These are phyloP conservation scores for Clytia hemisphaerica DNA, from an alignment of 30 jellyfish, hydroid and myxozoan species.

Conservation along the genomic window DNA sequence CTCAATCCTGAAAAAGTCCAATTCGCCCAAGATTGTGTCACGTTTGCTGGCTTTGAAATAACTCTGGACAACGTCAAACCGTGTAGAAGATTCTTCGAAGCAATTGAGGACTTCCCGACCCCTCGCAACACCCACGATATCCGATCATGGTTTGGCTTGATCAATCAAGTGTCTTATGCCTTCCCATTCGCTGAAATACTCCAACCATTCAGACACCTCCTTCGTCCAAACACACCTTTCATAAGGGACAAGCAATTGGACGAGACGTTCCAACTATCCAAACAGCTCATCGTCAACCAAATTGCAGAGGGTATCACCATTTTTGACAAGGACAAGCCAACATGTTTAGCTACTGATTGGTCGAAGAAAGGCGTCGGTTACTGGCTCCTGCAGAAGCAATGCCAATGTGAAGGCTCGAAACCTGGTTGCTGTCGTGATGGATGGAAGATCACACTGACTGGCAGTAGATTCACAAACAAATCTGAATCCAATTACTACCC, in stretches of 20 bases:
- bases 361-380: constrained; percentile 15
- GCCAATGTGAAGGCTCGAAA: constrained; percentile 14
- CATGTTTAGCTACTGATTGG: too few relatives aligned
- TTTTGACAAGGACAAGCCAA: too few relatives aligned
- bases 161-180: constrained; percentile 24
- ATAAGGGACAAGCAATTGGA: constrained; percentile 16
- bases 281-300: too few relatives aligned
- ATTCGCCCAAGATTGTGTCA: constrained; percentile 2
- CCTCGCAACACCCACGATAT: constrained; percentile 20
- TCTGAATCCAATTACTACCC: neutral
- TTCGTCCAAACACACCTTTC: constrained; percentile 21
- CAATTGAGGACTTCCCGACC: constrained; percentile 31
- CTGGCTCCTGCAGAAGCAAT: constrained; percentile 18
- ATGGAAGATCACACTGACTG: constrained; percentile 10
- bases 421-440: constrained; percentile 11
- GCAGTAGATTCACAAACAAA: constrained; percentile 8
- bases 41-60: constrained; percentile 20
- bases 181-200: constrained; percentile 12
- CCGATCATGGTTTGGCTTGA: constrained; percentile 35
- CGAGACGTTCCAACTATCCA: constrained; percentile 17
- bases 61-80: constrained; percentile 33
- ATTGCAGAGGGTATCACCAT: too few relatives aligned
- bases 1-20: neutral
- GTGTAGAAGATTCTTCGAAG: constrained; percentile 1
- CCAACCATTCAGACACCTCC: constrained; percentile 29